phyloP scores from a whole-genome alignment of 2,113 vertebrate species.

The Engraulis encrasicolus region DNA sequence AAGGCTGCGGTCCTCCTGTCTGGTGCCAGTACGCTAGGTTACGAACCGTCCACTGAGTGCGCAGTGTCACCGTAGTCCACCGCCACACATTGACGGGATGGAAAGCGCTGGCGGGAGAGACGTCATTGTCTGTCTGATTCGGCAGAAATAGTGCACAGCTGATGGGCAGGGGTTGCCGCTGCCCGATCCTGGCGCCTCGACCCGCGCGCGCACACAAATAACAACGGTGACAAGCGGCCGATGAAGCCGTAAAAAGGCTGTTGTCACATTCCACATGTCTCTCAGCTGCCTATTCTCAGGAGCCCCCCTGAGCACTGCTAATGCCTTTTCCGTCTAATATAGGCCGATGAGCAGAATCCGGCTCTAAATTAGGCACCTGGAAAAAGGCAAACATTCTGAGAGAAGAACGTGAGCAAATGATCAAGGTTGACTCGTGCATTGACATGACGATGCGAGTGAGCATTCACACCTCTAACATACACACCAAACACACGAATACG shows the following conservation, averaged over 20 bases:
- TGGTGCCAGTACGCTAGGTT: neutral
- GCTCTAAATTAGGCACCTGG: neutral
- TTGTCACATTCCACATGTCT: constrained; percentile 31
- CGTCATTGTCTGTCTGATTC: constrained; percentile 41
- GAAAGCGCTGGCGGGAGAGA: constrained; percentile 51
- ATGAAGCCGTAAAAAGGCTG: constrained; percentile 45
- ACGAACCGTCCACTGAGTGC: neutral
- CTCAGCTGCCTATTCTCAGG: constrained; percentile 37
- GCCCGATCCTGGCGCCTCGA: constrained; percentile 63
- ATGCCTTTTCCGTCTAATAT: constrained; percentile 34
- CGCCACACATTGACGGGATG: constrained; percentile 32
- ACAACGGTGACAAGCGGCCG: constrained; percentile 49
- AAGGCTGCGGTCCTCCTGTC: neutral
- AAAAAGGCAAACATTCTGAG: neutral
- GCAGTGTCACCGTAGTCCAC: neutral
- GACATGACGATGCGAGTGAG: neutral
- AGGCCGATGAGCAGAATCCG: constrained; percentile 47
- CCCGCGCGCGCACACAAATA: constrained; percentile 49
- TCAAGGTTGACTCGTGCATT: neutral
- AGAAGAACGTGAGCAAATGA: constrained; percentile 24
- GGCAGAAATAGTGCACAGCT: constrained; percentile 70
- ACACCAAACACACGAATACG: neutral
- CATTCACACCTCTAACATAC: neutral
- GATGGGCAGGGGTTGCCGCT: constrained; percentile 58
- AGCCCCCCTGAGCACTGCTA: neutral